These are phyloP conservation scores for Neoaliturus tenellus DNA, from an alignment of 2,888 invertebrate species.

Conservation along the genomic window DNA sequence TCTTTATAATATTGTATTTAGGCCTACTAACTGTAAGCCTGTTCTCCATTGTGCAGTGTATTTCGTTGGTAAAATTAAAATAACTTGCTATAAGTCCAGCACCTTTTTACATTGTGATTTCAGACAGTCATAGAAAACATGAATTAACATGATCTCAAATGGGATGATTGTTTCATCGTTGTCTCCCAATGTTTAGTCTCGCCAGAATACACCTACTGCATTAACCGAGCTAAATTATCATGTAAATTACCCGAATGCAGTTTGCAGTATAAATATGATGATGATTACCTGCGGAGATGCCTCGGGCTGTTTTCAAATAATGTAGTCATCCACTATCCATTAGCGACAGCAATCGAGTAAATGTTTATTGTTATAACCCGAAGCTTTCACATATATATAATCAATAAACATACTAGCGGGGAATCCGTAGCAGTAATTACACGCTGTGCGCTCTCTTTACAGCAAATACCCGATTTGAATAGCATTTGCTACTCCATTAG, in stretches of 20 bases:
- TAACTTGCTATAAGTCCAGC: no score
- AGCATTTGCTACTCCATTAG: constrained; percentile 43
- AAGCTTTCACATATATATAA: constrained; percentile 18
- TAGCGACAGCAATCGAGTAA: not conserved
- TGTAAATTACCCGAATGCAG: constrained; percentile 1
- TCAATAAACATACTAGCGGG: not conserved
- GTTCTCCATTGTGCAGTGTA: no score
- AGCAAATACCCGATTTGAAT: not conserved
- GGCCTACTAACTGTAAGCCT: no score
- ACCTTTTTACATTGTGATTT: no score
- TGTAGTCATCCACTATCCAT: not conserved
- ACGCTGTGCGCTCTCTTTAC: not conserved
- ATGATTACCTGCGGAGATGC: not conserved
- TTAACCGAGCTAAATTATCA: not conserved
- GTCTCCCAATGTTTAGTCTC: no score
- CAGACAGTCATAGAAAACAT: no score
- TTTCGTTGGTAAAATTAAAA: no score
- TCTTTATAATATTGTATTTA: no score
- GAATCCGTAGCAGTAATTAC: constrained; percentile 11
- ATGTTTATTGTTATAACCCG: constrained; percentile 19
- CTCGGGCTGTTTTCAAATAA: not conserved
- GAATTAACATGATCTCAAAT: no score
- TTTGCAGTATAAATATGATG: not conserved
- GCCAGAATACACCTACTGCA: not conserved
- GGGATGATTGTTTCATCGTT: no score